Evolutionary conservation across 1,140 invertebrate species (phyloP), one percentile per base, ranked within the genome.

Genomic region (Neodiprion pinetum): DNA sequence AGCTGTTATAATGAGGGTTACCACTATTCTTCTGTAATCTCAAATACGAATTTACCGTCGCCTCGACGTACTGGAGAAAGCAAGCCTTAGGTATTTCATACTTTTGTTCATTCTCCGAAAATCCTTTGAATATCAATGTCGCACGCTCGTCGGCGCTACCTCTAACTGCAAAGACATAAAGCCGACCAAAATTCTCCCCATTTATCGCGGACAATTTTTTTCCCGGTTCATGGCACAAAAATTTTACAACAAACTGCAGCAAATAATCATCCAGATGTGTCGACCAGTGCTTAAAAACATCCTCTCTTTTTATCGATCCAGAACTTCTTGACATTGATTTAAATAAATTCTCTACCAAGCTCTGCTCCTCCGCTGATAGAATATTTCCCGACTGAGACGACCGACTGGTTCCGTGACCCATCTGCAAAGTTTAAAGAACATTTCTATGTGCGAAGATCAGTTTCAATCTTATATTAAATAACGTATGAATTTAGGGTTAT

Each of bases 261-360:
- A 89, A 66, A 7, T 78, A 74, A 8, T 89, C 86, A 53, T 89
- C 88, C 48, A 89, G 73, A 65, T 89, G 88, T 7, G 75, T 82
- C 7, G 88, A 87, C 88, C 88, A 89, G 67, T 88, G 87, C 23
- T 88, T 88, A 74, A 88, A 87, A 74, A 89, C 88, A 70, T 89
- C 88, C 49, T 89, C 88, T 1, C 87, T 82, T 75, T 89, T 89
- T 76, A 89, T 88, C 21, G 88, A 88, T 48, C 88, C 88, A 2
- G 88, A 87, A 77, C 88, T 88, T 4, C 88, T 81, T 14, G 87
- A 89, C 86, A 89, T 88, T 1, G 86, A 87, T 48, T 88, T 88
- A 80, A 88, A 88, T 1, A 89, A 76, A 53, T 88, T 88, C 66
- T 89, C 88, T 17, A 89, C 87, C 7, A 89, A 71, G n/a, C 78